A percentile compares a stretch with the other conserved stretches of the same genome.
Conservation (phyloP, 2,113 vertebrate species). For the Puntigrus tetrazona region DNA sequence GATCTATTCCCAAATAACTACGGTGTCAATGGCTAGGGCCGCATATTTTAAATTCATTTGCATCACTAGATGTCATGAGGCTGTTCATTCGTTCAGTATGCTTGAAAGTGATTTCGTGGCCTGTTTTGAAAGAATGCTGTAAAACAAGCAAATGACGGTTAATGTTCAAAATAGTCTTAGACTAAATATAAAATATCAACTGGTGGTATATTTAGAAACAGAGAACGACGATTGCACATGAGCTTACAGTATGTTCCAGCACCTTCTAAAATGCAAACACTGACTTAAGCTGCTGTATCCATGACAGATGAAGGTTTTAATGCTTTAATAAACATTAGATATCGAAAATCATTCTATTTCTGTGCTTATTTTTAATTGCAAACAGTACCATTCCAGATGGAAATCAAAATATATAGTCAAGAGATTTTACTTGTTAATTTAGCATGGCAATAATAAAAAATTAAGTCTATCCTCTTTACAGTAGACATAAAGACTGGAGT, state of each 20-base stretch:
- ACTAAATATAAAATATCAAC: not conserved
- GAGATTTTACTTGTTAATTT: not conserved
- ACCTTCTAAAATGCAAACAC: slow-evolving; percentile 1
- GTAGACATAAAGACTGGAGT: not conserved
- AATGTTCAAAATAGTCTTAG: not conserved
- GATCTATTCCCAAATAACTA: not conserved
- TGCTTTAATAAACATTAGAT: not conserved
- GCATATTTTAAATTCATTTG: not conserved
- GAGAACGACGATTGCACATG: not conserved
- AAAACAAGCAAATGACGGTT: not conserved
- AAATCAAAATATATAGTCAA: not conserved
- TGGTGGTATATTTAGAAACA: not conserved
- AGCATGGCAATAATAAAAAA: not conserved
- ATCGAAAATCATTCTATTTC: not conserved
- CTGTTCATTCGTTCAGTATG: not conserved
- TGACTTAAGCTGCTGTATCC: not conserved
- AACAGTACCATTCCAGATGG: not conserved
- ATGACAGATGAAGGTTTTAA: not conserved
- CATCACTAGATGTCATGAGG: not conserved
- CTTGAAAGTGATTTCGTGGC: not conserved
- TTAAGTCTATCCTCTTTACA: not conserved
- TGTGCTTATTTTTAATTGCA: not conserved
- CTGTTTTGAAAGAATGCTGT: not conserved
- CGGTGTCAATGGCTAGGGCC: not conserved
- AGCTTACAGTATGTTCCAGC: not conserved